These are phyloP conservation scores for Bergia puertoricense DNA, from an alignment of 92 coral and sea anemone genomes.

Conservation along the genomic window DNA sequence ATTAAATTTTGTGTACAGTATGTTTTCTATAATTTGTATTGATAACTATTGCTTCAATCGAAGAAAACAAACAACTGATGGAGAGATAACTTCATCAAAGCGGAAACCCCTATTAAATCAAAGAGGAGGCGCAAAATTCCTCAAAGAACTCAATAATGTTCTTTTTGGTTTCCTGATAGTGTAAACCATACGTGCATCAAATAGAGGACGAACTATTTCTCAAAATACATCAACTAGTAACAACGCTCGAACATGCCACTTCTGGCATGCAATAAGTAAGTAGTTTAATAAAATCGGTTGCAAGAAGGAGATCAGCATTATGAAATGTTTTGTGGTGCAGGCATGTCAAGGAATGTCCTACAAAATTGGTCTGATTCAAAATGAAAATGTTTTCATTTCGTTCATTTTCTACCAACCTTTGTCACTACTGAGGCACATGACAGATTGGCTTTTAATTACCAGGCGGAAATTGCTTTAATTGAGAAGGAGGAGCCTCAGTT, in stretches of 20 bases:
- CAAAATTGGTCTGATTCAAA: background rate
- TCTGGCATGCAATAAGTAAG: background rate
- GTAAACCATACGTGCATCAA: background rate
- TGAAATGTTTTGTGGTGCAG: background rate
- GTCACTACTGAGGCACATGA: slow-evolving; percentile 21
- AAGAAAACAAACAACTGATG: background rate
- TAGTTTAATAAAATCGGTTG: background rate
- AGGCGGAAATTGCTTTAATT: slow-evolving; percentile 16
- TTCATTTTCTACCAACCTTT: background rate
- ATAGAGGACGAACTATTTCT: background rate
- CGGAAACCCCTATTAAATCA: slow-evolving; percentile 3
- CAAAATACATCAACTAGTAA: background rate
- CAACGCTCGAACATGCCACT: background rate
- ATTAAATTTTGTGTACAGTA: background rate
- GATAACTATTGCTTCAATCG: background rate
- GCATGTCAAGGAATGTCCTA: background rate
- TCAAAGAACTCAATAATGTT: background rate
- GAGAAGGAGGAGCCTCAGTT: slow-evolving; percentile 25
- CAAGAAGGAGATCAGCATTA: background rate
- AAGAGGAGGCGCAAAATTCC: slow-evolving; percentile 2
- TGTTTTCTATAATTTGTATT: background rate
- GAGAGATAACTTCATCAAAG: background rate
- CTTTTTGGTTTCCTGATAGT: background rate
- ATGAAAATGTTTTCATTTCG: background rate
- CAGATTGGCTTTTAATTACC: slow-evolving; percentile 17